Percentiles rank a stretch among this genome's conserved stretches.
Evolutionary conservation across 2,113 vertebrate species (phyloP).

Genomic region (Heloderma charlesbogerti): DNA sequence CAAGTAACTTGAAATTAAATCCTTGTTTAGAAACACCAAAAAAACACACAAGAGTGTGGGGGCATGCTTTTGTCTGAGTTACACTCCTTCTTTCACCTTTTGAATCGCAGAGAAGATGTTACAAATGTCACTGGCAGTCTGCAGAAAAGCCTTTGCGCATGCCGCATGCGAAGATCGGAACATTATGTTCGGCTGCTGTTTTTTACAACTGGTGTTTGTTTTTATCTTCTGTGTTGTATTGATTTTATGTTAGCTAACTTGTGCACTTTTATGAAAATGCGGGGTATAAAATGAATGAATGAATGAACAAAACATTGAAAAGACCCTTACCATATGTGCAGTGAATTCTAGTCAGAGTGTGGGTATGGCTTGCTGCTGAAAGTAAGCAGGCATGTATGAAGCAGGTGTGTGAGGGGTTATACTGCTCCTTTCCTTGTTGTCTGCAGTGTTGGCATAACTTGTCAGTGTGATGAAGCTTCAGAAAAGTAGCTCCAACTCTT

Average conservation of each 20-base stretch:
- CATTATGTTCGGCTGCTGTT: not conserved
- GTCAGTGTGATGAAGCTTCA: not conserved
- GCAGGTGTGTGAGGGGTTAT: not conserved
- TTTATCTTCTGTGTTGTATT: not conserved
- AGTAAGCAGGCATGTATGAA: not conserved
- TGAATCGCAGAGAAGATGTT: not conserved
- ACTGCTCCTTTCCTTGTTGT: not conserved
- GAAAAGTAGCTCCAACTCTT: not conserved
- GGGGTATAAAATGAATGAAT: too few relatives aligned
- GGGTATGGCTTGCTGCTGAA: not conserved
- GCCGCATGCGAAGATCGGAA: not conserved
- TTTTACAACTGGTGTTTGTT: not conserved
- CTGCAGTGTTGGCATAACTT: not conserved
- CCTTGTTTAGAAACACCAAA: constrained; percentile 7
- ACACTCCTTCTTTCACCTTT: not conserved
- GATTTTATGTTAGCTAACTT: too few relatives aligned
- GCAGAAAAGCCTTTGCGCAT: not conserved
- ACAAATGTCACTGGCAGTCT: not conserved
- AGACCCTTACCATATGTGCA: not conserved
- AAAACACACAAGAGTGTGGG: not conserved
- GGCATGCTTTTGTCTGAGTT: not conserved
- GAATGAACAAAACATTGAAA: not conserved
- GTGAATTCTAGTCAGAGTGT: not conserved
- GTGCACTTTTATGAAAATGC: too few relatives aligned
- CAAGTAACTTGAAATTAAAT: constrained; percentile 15